Base-by-base conservation (phyloP, 2,888 invertebrate genomes). In the Spilosoma lubricipeda region DNA sequence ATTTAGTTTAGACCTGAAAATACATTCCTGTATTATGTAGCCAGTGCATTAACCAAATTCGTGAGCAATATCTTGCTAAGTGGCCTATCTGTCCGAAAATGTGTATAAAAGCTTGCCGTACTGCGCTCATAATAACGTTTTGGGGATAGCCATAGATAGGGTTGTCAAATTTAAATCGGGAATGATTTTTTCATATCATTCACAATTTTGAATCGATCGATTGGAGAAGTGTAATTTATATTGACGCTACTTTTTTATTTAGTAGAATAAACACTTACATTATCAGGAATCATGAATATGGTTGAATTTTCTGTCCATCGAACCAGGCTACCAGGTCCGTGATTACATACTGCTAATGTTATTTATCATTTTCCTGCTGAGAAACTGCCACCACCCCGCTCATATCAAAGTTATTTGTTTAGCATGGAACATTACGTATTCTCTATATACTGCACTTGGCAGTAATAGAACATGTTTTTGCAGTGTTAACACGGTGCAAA, bases 1-100 rank as follows among this genome's bases (percentile, higher is more conserved):
- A 59, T 59, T 59, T 59, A 59, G 5, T 27, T 13, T 27, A 59
- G 13, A 59, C 4, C 11, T 13, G 56, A n/a, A 56, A 3, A 52
- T 7, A 66, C 8, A n/a, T 30, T 45, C 2, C 39, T 7, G 20
- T 48, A 42, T 45, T 23, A 30, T 42, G 42, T 68, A 78, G 77
- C 75, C 74, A 80, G 82, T 85, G 83, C 85, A 87, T 87, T 86
- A 87, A 85, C 87, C 77, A 82, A 87, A 83, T 83, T 82, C 82
- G 79, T 79, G 78, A 79, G 81, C 82, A 84, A 82, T 84, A 82
- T 83, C 80, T 77, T 81, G 81, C 83, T 87, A 87, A 88, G 88
- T 88, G 87, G 80, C 84, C 86, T 88, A 86, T 86, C 84, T 85
- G 80, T 82, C 81, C 82, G 83, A 85, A 86, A 86, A 86, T 85